A percentile compares a stretch with the other conserved stretches of the same genome.
phyloP scores from a whole-genome alignment of 92 coral and sea anemone genomes.

The Palythoa heliodiscus region DNA sequence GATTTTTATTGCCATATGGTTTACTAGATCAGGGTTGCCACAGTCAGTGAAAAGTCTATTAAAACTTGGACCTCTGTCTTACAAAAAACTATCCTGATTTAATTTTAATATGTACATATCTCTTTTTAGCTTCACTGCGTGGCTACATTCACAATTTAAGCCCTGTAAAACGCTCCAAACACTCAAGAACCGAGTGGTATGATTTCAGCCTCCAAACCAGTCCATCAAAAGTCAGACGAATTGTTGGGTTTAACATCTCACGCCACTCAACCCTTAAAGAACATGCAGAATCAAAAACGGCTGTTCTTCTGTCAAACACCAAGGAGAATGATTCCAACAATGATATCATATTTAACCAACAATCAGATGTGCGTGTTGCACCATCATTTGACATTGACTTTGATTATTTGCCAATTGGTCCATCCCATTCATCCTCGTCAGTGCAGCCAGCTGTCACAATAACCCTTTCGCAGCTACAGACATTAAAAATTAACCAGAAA shows the following conservation, averaged over 20 bases:
- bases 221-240: slow-evolving; percentile 57
- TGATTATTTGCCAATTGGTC: slow-evolving; percentile 30
- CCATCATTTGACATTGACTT: slow-evolving; percentile 51
- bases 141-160: slow-evolving; percentile 54
- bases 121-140: slow-evolving; percentile 43
- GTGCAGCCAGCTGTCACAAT: slow-evolving; percentile 48
- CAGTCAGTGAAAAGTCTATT: neutral
- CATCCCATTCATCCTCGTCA: slow-evolving; percentile 42
- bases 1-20: neutral
- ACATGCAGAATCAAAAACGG: slow-evolving; percentile 53
- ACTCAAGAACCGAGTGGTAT: slow-evolving; percentile 44
- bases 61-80: slow-evolving; percentile 21
- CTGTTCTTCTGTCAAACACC: slow-evolving; percentile 58
- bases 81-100: slow-evolving; percentile 31
- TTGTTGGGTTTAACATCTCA: slow-evolving; percentile 56
- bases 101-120: slow-evolving; percentile 39
- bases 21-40: neutral
- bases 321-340: slow-evolving; percentile 41
- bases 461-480: slow-evolving; percentile 54
- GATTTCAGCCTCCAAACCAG: slow-evolving; percentile 67
- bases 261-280: slow-evolving; percentile 51
- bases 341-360: slow-evolving; percentile 57
- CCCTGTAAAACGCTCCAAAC: slow-evolving; percentile 52
- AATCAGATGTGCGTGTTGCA: slow-evolving; percentile 53
- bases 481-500: slow-evolving; percentile 57